Base-by-base conservation (phyloP, 2,113 vertebrate species). In the Fulmarus glacialis region DNA sequence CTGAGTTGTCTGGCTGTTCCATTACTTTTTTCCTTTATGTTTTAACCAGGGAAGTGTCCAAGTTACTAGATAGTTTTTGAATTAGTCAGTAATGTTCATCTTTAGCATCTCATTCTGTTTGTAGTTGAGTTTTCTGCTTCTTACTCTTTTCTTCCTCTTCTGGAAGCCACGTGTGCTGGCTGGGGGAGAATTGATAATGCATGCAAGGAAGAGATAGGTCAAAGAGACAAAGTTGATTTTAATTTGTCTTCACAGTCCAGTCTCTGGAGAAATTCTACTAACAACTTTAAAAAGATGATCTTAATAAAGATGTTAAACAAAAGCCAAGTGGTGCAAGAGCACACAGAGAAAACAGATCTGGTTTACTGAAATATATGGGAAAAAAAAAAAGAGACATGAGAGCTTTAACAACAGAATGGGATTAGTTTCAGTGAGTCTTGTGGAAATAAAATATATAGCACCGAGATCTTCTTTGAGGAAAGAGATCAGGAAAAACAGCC, bases 181-280 rank as follows among this genome's bases (percentile, higher is more conserved):
- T 96, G 22, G 82, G 30, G 71, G 32, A 87, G 62, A 90, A 92
- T 2, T 72, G 83, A 64, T 90, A 89, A 87, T 0, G 3, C 36
- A 70, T 78, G 73, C 53, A 86, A 89, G 48, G 23, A 94, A 87
- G 40, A 95, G 78, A 87, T 5, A 83, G 66, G 72, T 82, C 45
- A 50, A 62, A 92, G 71, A 93, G 38, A 81, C 78, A 91, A 92
- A 91, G 62, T 3, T 94, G 90, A 87, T 91, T 85, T 40, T 21
- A 77, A 77, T 80, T 89, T 97, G 43, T 80, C 86, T 92, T 89
- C 72, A 89, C 7, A 45, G 55, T 34, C 50, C 62, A 85, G 64
- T 82, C 58, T 83, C 91, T 96, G 79, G 40, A 94, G 94, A 90
- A 96, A 91, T 91, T 95, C 82, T 95, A 82, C 74, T 95, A 92